Conservation (phyloP, 1,140 invertebrate genomes). For the Papilio aristodemus region DNA sequence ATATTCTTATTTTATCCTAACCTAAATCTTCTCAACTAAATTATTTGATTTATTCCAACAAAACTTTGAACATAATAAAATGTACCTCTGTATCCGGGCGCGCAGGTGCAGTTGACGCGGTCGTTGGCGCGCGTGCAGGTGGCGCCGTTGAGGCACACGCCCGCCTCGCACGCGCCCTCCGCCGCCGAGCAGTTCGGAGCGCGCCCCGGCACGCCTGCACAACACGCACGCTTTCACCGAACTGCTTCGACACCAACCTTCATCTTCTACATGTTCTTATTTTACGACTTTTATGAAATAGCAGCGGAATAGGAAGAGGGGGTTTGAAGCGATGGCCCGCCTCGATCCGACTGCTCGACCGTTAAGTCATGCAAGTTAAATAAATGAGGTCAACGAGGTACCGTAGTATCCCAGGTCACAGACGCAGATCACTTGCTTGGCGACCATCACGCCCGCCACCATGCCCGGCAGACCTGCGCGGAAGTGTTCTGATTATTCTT, state of each 20-base stretch:
- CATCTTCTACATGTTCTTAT: too few relatives aligned
- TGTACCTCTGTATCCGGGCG: slow-evolving; percentile 85
- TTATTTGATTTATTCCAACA: too few relatives aligned
- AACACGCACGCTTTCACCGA: slow-evolving; percentile 70
- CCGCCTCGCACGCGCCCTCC: slow-evolving; percentile 81
- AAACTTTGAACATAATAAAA: too few relatives aligned
- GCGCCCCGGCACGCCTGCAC: slow-evolving; percentile 84
- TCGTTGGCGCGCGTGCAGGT: slow-evolving; percentile 82
- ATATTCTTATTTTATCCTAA: too few relatives aligned
- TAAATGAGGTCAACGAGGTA: too few relatives aligned
- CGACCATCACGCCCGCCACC: slow-evolving; percentile 55
- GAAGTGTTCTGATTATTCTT: background rate
- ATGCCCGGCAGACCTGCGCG: slow-evolving; percentile 49
- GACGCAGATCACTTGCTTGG: slow-evolving; percentile 80
- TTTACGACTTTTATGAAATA: too few relatives aligned
- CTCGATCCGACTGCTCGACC: too few relatives aligned
- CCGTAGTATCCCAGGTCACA: slow-evolving; percentile 88
- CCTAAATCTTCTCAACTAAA: too few relatives aligned
- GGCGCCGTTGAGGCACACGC: slow-evolving; percentile 80
- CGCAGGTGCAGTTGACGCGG: slow-evolving; percentile 85
- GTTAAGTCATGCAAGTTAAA: too few relatives aligned
- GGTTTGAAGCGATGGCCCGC: too few relatives aligned
- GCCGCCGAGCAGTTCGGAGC: slow-evolving; percentile 84
- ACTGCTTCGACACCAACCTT: too few relatives aligned
- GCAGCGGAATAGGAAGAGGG: too few relatives aligned